phyloP scores from a whole-genome alignment of 2,113 vertebrate genomes.

The Taurulus bubalis region DNA sequence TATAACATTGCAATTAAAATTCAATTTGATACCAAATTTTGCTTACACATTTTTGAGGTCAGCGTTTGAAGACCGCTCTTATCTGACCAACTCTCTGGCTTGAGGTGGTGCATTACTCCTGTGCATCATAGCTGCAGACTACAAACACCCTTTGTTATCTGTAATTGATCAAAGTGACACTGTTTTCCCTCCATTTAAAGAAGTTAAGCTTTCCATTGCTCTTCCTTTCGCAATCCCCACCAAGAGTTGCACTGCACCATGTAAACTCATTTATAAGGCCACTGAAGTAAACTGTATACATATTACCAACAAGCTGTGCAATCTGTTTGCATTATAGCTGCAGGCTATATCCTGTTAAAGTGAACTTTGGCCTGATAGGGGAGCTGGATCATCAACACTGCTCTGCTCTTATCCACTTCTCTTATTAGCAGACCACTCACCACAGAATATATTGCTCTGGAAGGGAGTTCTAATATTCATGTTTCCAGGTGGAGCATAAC shows the following conservation, averaged over 20 bases:
- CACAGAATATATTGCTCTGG: conserved; percentile 20
- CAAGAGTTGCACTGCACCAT: conserved; percentile 22
- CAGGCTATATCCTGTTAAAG: conserved; percentile 40
- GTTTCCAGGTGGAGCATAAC: conserved; percentile 64
- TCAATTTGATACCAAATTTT: conserved; percentile 46
- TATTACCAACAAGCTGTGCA: conserved; percentile 62
- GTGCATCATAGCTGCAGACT: conserved; percentile 38
- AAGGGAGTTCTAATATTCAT: conserved; percentile 60
- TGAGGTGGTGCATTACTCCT: conserved; percentile 35
- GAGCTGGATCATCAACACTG: conserved; percentile 11
- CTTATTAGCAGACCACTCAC: conserved; percentile 36
- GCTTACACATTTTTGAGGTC: conserved; percentile 35
- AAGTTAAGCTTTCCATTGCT: background rate
- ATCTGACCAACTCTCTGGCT: conserved; percentile 46
- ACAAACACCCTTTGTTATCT: conserved; percentile 45
- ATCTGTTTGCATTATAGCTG: conserved; percentile 60
- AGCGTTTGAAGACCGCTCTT: conserved; percentile 34
- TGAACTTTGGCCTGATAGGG: conserved; percentile 12
- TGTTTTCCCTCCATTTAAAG: conserved; percentile 17
- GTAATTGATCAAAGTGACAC: conserved; percentile 39
- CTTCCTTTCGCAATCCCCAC: background rate
- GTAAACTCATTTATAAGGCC: conserved; percentile 56
- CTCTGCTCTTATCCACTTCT: conserved; percentile 27
- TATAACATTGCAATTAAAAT: conserved; percentile 48
- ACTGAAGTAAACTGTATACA: conserved; percentile 68